These are phyloP conservation scores for Alligator mississippiensis DNA, from an alignment of 2,113 vertebrate species.

Conservation along the genomic window DNA sequence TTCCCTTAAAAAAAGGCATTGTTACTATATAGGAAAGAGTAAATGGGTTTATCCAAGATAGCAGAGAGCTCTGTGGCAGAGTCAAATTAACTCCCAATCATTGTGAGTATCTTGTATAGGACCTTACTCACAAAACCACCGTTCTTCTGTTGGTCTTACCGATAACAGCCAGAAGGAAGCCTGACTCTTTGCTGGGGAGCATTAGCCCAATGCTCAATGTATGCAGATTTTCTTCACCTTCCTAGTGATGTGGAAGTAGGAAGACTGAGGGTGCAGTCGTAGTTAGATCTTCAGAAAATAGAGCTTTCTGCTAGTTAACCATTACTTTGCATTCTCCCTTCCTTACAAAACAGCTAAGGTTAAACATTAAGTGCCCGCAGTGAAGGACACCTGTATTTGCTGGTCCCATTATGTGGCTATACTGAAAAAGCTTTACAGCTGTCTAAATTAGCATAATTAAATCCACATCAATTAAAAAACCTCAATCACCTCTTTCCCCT, in stretches of 20 bases:
- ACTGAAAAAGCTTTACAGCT: conserved; percentile 84
- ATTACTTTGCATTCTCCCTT: conserved; percentile 68
- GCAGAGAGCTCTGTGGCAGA: not conserved
- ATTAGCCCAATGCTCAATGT: not conserved
- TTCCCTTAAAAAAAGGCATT: not conserved
- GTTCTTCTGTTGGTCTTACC: not conserved
- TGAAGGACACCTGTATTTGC: conserved; percentile 90
- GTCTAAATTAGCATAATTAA: conserved; percentile 96
- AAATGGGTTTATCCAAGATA: not conserved
- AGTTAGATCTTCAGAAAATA: conserved; percentile 63
- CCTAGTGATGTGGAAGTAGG: not conserved
- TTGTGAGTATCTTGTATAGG: not conserved
- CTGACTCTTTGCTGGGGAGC: not conserved
- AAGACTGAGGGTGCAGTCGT: conserved; percentile 43
- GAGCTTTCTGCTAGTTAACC: conserved; percentile 66
- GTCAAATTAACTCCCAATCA: not conserved
- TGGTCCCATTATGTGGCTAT: conserved; percentile 81
- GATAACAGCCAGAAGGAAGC: not conserved
- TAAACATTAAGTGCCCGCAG: conserved; percentile 83
- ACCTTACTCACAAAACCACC: not conserved
- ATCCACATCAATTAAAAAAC: conserved; percentile 93
- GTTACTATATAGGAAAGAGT: not conserved
- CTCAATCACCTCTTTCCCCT: conserved; percentile 87
- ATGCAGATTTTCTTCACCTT: conserved; percentile 3
- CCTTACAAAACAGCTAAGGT: conserved; percentile 76